Evolutionary conservation across 2,113 vertebrate species (phyloP), one percentile per base, ranked within the genome.

Genomic region (Serilophus lunatus): DNA sequence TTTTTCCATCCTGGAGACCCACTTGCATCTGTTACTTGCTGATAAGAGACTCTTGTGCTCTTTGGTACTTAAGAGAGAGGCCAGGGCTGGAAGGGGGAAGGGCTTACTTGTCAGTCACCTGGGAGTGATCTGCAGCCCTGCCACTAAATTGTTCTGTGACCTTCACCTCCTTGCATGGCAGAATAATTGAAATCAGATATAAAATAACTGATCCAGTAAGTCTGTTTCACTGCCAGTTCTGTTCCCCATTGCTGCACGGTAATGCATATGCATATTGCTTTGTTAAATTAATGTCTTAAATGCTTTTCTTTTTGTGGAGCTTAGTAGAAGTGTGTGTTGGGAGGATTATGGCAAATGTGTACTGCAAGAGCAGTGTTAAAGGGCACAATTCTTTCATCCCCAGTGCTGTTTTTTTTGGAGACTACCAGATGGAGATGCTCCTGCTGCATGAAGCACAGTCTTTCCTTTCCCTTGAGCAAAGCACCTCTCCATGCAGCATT

Each of bases 21-120:
- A 47, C 78, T 93, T 93, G 68, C 17, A 25, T 92, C 95, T 97
- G 95, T 89, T 59, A 75, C 26, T 96, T 88, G 71, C 90, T 95
- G 96, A 95, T 97, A 97, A 97, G 92, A 61, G 78, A 28, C 71
- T 87, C 35, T 59, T 72, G 65, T 91, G 89, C 65, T 88, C 35
- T 78, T 93, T 44, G 71, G 82, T 93, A 66, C 47, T 56, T 83
- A 54, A 90, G 71, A 92, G 71, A 91, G 74, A 76, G 87, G 53
- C 90, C 1, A 3, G 51, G 47, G 22, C 63, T 82, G 45, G 49
- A 65, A 72, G 33, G 77, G 61, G 91, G 88, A 72, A 78, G 57
- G 76, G 69, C 53, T 60, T 89, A 33, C 51, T 68, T 82, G 71
- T 92, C 92, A 93, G 70, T 90, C 92, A 94, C 90, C 76, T 88